Conservation (phyloP, 2,888 invertebrate species). For the Lochmaea capreae region DNA sequence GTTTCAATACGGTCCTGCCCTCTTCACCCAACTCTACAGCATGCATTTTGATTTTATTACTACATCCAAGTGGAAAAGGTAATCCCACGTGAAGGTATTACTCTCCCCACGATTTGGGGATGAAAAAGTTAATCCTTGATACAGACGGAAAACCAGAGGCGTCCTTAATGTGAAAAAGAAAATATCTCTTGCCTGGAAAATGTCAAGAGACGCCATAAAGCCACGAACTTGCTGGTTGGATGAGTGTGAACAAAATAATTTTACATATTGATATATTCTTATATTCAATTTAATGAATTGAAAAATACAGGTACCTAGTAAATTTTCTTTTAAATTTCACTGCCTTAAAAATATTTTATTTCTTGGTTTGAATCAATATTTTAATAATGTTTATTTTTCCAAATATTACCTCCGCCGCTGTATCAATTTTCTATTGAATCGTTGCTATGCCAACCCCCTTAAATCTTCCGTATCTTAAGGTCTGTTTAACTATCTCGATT, state of each 20-base stretch:
- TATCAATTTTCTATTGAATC: constrained; percentile 6
- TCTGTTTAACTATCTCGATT: constrained; percentile 27
- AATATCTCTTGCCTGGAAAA: not conserved
- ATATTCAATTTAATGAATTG: too few species aligned
- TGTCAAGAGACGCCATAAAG: too few species aligned
- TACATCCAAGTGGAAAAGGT: constrained; percentile 2
- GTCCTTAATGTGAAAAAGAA: not conserved
- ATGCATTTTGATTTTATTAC: constrained; percentile 15
- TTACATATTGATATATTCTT: too few species aligned
- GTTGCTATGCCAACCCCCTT: constrained; percentile 34
- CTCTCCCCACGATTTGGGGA: constrained; percentile 1
- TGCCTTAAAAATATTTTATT: too few species aligned
- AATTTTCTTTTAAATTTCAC: too few species aligned
- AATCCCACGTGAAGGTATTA: constrained; percentile 1
- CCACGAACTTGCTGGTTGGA: not conserved
- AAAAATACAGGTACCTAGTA: too few species aligned
- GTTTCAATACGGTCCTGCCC: constrained; percentile 10
- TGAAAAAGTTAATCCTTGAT: constrained; percentile 11
- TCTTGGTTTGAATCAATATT: too few species aligned
- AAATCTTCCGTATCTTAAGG: constrained; percentile 17
- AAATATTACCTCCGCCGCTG: not conserved
- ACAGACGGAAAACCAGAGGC: not conserved
- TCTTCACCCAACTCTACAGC: not conserved
- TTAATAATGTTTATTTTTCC: too few species aligned
- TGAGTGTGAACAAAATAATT: too few species aligned